phyloP scores from a whole-genome alignment of 1,140 invertebrate species.

The Arion vulgaris region DNA sequence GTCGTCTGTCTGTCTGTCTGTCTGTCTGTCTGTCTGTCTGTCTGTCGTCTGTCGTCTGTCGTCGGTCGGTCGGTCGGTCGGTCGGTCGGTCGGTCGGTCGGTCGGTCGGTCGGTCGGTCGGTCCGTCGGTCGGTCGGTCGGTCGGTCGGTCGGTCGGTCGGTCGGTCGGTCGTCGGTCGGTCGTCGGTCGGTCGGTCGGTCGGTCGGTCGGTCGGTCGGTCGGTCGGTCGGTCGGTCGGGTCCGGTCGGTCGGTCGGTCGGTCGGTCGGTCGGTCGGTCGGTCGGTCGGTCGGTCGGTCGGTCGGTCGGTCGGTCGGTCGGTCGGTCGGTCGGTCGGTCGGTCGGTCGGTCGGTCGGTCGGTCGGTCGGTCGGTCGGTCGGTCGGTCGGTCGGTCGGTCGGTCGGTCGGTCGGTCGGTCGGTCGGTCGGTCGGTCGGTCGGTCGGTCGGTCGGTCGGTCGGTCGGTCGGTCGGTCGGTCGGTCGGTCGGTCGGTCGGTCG shows the following conservation, averaged over 20 bases:
- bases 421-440: constrained; percentile 14
- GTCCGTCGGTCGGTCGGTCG: not conserved
- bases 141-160: constrained; percentile 13
- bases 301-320: constrained; percentile 12
- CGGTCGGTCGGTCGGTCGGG: constrained; percentile 17
- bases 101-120: not conserved
- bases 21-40: constrained; percentile 25
- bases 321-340: not conserved
- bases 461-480: constrained; percentile 12
- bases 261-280: constrained; percentile 17
- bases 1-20: constrained; percentile 22
- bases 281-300: constrained; percentile 15
- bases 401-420: constrained; percentile 7
- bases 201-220: constrained; percentile 17
- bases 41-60: constrained; percentile 17
- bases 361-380: constrained; percentile 3
- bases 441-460: constrained; percentile 17
- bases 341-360: not conserved
- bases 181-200: constrained; percentile 17
- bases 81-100: not conserved
- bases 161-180: constrained; percentile 12
- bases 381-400: not conserved
- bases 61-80: not conserved
- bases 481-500: not conserved
- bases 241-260: constrained; percentile 14